Conservation (phyloP, 2,113 vertebrate species). For the Thunnus thynnus region DNA sequence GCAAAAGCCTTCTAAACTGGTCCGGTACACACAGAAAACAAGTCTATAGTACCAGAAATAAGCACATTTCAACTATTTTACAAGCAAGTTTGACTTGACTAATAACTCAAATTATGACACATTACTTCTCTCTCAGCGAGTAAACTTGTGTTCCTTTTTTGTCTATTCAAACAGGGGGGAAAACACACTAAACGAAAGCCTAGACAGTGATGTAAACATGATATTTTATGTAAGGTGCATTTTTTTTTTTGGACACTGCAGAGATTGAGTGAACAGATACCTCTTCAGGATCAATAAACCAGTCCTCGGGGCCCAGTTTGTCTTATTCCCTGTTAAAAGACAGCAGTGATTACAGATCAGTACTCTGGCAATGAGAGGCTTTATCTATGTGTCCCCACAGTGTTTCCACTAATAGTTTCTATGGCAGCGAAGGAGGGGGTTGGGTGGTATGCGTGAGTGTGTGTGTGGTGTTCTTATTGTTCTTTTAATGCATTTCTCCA, state of each 20-base stretch:
- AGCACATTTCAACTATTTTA: not conserved
- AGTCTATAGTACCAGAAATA: not conserved
- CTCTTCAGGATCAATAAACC: conserved; percentile 33
- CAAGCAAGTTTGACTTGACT: not conserved
- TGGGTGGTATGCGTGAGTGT: conserved; percentile 4
- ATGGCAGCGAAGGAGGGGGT: not conserved
- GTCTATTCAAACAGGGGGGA: not conserved
- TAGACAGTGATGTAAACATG: conserved; percentile 6
- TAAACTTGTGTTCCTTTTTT: not conserved
- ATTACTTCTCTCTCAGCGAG: not conserved
- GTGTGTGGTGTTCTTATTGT: not conserved
- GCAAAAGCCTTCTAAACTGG: not conserved
- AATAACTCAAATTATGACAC: no score
- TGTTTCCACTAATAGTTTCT: conserved; percentile 34
- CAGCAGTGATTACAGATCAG: conserved; percentile 63
- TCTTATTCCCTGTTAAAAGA: conserved; percentile 51
- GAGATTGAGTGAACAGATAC: conserved; percentile 32
- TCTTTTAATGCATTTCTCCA: not conserved
- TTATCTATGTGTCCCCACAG: conserved; percentile 53
- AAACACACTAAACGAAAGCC: not conserved
- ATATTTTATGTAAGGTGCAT: conserved; percentile 4
- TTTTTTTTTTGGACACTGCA: not conserved
- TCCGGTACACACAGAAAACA: not conserved
- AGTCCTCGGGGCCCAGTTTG: conserved; percentile 48
- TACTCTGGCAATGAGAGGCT: conserved; percentile 32